Percentiles rank a stretch among this genome's conserved stretches.
These are phyloP conservation scores for Portevinia maculata DNA, from an alignment of 2,888 invertebrate genomes.

Conservation along the genomic window DNA sequence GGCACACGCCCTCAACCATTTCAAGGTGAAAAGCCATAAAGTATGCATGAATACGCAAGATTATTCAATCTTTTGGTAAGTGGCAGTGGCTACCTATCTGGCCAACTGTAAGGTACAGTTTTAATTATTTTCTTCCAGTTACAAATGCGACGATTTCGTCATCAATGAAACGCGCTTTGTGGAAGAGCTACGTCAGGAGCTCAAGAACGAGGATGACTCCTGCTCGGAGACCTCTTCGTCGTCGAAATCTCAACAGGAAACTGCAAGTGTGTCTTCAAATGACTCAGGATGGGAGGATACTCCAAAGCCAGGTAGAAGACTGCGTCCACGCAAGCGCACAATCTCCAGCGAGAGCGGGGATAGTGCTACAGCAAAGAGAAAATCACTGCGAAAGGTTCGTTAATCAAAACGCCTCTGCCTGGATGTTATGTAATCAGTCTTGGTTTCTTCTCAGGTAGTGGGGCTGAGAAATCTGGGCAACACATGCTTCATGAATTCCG, in stretches of 20 bases:
- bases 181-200: slow-evolving; percentile 85
- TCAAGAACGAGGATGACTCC: slow-evolving; percentile 80
- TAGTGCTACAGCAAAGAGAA: slow-evolving; percentile 56
- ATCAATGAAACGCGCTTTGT: slow-evolving; percentile 87
- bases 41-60: slow-evolving; percentile 91
- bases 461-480: slow-evolving; percentile 92
- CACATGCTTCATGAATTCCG: slow-evolving; percentile 94
- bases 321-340: slow-evolving; percentile 77
- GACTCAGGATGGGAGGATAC: slow-evolving; percentile 77
- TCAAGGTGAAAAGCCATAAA: slow-evolving; percentile 86
- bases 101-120: not conserved
- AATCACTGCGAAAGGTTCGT: slow-evolving; percentile 63
- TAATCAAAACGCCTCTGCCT: not conserved
- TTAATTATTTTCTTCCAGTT: slow-evolving; percentile 84
- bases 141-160: slow-evolving; percentile 91
- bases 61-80: slow-evolving; percentile 89
- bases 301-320: slow-evolving; percentile 73
- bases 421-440: too few species aligned
- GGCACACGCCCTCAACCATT: slow-evolving; percentile 90
- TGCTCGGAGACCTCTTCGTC: slow-evolving; percentile 80
- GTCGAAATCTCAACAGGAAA: slow-evolving; percentile 77
- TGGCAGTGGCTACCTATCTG: not conserved
- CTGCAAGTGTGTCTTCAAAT: slow-evolving; percentile 77
- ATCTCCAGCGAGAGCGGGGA: slow-evolving; percentile 76
- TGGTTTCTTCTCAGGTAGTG: slow-evolving; percentile 83